These are phyloP conservation scores for Oscheius sp. DNA, from an alignment of 1,140 invertebrate genomes.

Conservation along the genomic window DNA sequence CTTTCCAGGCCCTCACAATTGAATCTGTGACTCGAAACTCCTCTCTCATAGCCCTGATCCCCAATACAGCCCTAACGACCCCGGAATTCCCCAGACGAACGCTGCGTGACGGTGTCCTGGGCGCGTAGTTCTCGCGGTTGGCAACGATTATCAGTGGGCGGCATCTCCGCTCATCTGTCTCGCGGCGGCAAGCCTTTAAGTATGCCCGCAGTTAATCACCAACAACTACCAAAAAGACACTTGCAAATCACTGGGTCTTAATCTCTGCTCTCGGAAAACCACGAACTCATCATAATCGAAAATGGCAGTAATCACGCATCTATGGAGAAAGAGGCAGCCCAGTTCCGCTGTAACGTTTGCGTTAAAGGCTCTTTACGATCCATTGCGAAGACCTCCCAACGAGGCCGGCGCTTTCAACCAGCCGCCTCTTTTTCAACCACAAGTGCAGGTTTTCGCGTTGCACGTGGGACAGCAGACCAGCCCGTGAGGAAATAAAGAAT, in stretches of 20 bases:
- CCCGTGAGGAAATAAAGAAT: too few relatives aligned
- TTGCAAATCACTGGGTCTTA: background rate
- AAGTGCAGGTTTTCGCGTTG: too few relatives aligned
- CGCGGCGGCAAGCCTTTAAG: slow-evolving; percentile 4
- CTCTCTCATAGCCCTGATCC: too few relatives aligned
- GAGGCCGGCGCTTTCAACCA: background rate
- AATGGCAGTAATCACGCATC: background rate
- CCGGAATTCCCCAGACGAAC: background rate
- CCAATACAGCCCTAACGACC: too few relatives aligned
- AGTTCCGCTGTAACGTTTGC: background rate
- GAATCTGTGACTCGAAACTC: too few relatives aligned
- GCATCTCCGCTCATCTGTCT: background rate
- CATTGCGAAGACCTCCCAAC: background rate
- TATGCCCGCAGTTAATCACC: slow-evolving; percentile 15
- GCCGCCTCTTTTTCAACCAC: too few relatives aligned
- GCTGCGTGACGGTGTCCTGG: background rate
- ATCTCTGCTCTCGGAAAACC: background rate
- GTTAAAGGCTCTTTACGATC: background rate
- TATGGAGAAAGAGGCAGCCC: background rate
- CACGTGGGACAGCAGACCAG: too few relatives aligned
- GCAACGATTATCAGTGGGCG: background rate
- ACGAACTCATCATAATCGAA: background rate
- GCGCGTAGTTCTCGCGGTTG: too few relatives aligned
- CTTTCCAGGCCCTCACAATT: too few relatives aligned
- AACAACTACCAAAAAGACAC: background rate